Conservation (phyloP, 2,888 invertebrate species). For the Patella caerulea region DNA sequence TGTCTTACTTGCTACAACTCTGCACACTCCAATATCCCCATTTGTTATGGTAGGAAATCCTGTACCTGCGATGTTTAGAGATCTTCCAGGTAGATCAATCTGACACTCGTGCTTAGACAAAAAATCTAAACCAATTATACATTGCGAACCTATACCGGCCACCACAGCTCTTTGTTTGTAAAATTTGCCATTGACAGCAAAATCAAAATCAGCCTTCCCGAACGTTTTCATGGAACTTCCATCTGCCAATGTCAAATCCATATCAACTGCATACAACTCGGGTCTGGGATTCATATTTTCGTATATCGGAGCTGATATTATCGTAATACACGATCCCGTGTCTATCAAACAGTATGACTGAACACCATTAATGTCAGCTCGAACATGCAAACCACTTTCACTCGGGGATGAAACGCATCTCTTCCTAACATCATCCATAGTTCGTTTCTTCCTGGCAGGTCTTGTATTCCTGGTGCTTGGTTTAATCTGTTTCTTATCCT, state of each 20-base stretch:
- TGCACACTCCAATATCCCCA: neutral
- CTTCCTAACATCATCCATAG: neutral
- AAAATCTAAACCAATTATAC: too few species aligned
- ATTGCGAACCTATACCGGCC: neutral
- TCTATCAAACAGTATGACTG: neutral
- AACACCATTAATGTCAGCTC: neutral
- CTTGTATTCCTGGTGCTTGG: neutral
- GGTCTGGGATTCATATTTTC: neutral
- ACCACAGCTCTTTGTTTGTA: conserved; percentile 3
- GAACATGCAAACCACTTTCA: neutral
- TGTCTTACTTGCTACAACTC: neutral
- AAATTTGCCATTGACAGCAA: neutral
- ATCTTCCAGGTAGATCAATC: conserved; percentile 1
- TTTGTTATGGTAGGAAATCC: neutral
- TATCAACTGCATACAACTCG: neutral
- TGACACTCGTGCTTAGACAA: neutral
- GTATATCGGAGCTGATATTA: neutral
- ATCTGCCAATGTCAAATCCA: neutral
- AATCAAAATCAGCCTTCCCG: neutral
- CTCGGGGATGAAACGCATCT: neutral
- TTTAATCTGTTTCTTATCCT: neutral
- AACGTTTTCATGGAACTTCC: neutral
- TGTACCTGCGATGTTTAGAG: neutral
- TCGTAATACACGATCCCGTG: neutral
- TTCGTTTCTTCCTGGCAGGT: neutral